Evolutionary conservation across 2,113 vertebrate genomes (phyloP).

Genomic region (Vulpes ferrilata): DNA sequence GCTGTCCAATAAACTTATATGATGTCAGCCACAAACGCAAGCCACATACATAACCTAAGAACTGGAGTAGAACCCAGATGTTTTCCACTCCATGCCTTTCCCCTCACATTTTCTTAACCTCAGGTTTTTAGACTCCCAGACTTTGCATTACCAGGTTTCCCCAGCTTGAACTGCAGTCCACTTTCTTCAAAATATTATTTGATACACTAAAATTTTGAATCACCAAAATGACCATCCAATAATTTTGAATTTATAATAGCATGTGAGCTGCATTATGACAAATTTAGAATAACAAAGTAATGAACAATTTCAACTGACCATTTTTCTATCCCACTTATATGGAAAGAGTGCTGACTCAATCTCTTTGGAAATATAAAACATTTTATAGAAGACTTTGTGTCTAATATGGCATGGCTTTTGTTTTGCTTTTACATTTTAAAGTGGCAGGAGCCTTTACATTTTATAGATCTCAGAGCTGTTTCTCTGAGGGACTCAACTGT

Average conservation of each 20-base stretch:
- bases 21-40: too few species aligned
- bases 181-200: background rate
- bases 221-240: background rate
- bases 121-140: background rate
- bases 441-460: background rate
- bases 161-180: background rate
- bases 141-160: background rate
- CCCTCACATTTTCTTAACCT: background rate
- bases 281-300: background rate
- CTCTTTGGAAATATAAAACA: slow-evolving; percentile 31
- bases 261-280: slow-evolving; percentile 38
- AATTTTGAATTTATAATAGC: slow-evolving; percentile 9
- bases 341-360: background rate
- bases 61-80: background rate
- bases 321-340: background rate
- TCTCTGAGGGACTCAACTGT: background rate
- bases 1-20: background rate
- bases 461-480: background rate
- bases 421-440: slow-evolving; percentile 31
- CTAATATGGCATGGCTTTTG: background rate
- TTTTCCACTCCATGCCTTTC: background rate
- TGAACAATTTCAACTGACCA: background rate
- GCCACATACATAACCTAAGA: background rate
- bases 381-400: background rate
- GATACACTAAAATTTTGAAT: background rate